A percentile compares a stretch with the other conserved stretches of the same genome.
These are phyloP conservation scores for Leptinotarsa defecta DNA, from an alignment of 1,140 invertebrate species.

Conservation along the genomic window DNA sequence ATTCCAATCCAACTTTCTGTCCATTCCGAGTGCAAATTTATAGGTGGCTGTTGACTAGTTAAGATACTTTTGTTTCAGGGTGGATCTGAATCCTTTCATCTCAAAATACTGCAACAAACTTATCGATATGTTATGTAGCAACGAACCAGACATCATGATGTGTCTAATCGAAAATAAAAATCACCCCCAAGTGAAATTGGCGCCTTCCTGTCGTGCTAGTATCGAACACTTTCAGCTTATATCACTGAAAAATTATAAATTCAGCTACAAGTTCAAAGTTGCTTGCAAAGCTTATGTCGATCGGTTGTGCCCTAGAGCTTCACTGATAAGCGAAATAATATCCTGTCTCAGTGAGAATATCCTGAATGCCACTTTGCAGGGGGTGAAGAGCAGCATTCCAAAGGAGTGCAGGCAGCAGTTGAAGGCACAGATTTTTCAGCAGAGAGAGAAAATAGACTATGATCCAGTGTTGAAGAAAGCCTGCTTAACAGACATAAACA, in stretches of 20 bases:
- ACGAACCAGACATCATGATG: slow-evolving; percentile 87
- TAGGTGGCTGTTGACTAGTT: too few relatives aligned
- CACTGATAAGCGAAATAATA: slow-evolving; percentile 86
- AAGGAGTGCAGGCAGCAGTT: slow-evolving; percentile 88
- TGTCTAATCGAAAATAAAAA: slow-evolving; percentile 96
- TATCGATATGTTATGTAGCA: slow-evolving; percentile 82
- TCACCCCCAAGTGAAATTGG: slow-evolving; percentile 72
- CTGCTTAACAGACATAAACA: slow-evolving; percentile 78
- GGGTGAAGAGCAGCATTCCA: slow-evolving; percentile 76
- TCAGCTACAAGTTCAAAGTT: slow-evolving; percentile 92
- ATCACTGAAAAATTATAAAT: slow-evolving; percentile 89
- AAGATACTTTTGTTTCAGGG: slow-evolving; percentile 36
- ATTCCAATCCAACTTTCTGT: too few relatives aligned
- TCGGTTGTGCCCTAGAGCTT: slow-evolving; percentile 76
- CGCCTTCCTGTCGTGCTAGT: slow-evolving; percentile 86
- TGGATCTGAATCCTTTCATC: slow-evolving; percentile 86
- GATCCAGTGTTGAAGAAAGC: slow-evolving; percentile 79
- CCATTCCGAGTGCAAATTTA: too few relatives aligned
- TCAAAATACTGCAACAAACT: slow-evolving; percentile 79
- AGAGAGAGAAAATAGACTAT: slow-evolving; percentile 82
- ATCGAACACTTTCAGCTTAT: slow-evolving; percentile 95
- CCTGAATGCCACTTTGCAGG: slow-evolving; percentile 83
- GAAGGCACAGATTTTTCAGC: slow-evolving; percentile 84
- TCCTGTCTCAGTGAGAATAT: slow-evolving; percentile 89
- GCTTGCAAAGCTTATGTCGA: slow-evolving; percentile 86